Conservation (phyloP, 2,888 invertebrate species). For the Sphecodes monilicornis region DNA sequence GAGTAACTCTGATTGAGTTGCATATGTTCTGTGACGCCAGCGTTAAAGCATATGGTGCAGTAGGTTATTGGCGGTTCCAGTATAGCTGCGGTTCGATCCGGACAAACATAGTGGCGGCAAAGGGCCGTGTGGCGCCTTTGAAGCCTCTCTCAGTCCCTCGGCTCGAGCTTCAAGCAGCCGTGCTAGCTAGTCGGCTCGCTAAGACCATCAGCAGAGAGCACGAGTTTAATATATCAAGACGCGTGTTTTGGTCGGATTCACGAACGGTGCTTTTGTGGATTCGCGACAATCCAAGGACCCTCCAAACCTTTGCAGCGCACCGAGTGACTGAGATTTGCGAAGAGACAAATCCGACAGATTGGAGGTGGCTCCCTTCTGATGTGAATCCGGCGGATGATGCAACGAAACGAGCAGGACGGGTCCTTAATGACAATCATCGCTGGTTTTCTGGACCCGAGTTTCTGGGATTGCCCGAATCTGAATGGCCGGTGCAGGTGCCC, state of each 20-base stretch:
- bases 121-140: conserved; percentile 7
- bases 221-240: too few relatives aligned
- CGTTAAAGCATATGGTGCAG: conserved; percentile 10
- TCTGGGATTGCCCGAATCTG: background rate
- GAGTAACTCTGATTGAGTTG: too few relatives aligned
- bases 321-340: background rate
- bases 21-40: conserved; percentile 25
- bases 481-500: background rate
- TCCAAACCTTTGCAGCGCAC: background rate
- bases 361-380: conserved; percentile 5
- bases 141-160: background rate
- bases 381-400: conserved; percentile 19
- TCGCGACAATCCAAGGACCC: background rate
- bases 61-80: conserved; percentile 1
- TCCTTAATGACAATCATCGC: background rate
- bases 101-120: background rate
- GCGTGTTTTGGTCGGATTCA: conserved; percentile 3
- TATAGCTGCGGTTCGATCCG: background rate
- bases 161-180: background rate
- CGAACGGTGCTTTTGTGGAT: background rate
- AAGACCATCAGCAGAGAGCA: background rate
- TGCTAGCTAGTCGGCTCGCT: background rate
- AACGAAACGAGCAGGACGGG: background rate
- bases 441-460: background rate
- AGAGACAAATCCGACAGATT: background rate